Evolutionary conservation across 2,797 vertebrate genomes (phyloP).

Genomic region (Diglossa cyanea): DNA sequence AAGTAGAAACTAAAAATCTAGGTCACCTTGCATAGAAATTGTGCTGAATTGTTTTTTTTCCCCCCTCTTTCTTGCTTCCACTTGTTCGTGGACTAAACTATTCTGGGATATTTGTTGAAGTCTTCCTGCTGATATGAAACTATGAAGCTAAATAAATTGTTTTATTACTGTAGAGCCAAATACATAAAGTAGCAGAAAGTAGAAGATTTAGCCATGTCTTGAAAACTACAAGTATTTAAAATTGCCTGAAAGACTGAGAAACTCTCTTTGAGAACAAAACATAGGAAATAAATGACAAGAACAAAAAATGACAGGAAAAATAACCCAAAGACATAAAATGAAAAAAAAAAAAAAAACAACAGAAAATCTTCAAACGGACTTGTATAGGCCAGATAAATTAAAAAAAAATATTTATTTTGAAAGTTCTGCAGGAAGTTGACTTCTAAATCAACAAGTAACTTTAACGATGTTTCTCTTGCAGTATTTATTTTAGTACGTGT

Average conservation of each 20-base stretch:
- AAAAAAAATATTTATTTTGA: background rate
- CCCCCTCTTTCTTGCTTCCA: background rate
- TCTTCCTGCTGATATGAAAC: background rate
- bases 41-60: background rate
- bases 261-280: background rate
- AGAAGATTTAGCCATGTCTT: background rate
- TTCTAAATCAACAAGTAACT: background rate
- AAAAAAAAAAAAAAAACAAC: no score
- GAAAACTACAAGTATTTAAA: background rate
- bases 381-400: background rate
- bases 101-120: background rate
- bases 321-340: accelerated
- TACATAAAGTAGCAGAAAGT: background rate
- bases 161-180: background rate
- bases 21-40: background rate
- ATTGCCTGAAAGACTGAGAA: background rate
- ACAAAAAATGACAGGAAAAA: no score
- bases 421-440: background rate
- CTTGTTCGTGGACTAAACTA: background rate
- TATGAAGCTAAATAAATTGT: background rate
- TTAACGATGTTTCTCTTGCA: background rate
- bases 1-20: background rate
- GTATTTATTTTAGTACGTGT: background rate
- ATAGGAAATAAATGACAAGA: background rate
- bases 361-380: background rate